Evolutionary conservation across 2,113 vertebrate species (phyloP), one percentile per base, ranked within the genome.

Genomic region (Triplophysa tibetana): DNA sequence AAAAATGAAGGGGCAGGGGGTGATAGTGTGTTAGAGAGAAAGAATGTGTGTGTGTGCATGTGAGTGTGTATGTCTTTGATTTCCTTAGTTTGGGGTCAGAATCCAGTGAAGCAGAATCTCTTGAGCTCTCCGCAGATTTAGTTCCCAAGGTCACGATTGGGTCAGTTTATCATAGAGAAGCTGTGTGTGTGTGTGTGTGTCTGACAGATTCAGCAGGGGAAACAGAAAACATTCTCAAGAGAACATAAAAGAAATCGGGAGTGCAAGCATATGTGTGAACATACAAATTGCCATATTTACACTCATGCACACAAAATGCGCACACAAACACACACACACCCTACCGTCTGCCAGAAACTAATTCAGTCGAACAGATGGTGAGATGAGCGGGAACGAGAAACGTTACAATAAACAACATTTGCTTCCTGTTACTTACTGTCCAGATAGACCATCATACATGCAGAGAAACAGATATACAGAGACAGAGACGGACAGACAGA

Each of bases 71-170:
- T n/a, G 60, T 50, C 43, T 70, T 50, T 69, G 65, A 77, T 77
- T 77, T 77, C 26, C 61, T 62, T 65, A 77, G 75, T 77, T 45
- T 77, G 62, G 61, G 75, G 75, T 77, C 75, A 77, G 75, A 45
- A 77, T 52, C 24, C 75, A 77, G 62, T 77, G 75, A 70, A 72
- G 58, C 67, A 73, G 54, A 52, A 72, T 80, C 62, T 63, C 60
- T 73, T 66, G 69, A 66, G 60, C 50, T 64, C 67, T 72, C 52
- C 13, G 8, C 56, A 24, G 14, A 26, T 9, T 29, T 2, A 66
- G 75, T 77, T 77, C 75, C 75, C 75, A 77, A 77, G 75, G 75
- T 76, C 74, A 76, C 19, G 3, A 64, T 33, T 19, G 62, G 74
- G 74, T 33, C 74, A 76, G 43, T 76, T 76, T 76, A 76, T 76